Conservation (phyloP, 2,113 vertebrate species). For the Eidolon helvum region DNA sequence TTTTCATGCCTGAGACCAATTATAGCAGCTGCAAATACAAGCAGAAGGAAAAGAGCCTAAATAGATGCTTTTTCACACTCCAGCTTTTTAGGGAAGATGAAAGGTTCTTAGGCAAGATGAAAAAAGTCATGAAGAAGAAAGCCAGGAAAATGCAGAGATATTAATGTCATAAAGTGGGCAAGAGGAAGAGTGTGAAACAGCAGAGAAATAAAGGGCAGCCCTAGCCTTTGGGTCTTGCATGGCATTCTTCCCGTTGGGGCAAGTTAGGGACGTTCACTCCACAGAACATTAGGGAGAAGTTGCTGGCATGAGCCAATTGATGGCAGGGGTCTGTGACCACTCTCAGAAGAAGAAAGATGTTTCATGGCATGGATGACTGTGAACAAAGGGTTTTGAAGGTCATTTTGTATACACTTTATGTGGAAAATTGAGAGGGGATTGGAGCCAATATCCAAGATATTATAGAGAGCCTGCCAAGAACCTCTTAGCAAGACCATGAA, state of each 20-base stretch:
- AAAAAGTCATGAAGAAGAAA: conserved; percentile 20
- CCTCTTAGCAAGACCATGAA: neutral
- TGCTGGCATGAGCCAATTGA: neutral
- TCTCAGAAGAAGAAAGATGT: neutral
- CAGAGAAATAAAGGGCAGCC: neutral
- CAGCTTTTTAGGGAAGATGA: conserved; percentile 24
- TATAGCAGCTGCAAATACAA: conserved; percentile 49
- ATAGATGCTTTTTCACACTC: conserved; percentile 43
- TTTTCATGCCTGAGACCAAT: conserved; percentile 6
- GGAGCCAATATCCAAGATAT: neutral
- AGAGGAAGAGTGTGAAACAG: neutral
- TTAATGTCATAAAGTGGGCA: conserved; percentile 47
- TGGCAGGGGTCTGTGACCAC: neutral
- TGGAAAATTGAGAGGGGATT: neutral
- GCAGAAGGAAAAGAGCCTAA: conserved; percentile 44
- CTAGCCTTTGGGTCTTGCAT: neutral
- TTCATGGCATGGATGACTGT: neutral
- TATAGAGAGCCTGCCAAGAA: neutral
- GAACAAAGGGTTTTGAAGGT: neutral
- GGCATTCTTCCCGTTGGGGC: neutral
- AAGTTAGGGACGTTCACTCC: neutral
- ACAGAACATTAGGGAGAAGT: neutral
- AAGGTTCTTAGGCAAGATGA: conserved; percentile 31
- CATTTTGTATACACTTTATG: neutral
- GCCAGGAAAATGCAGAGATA: conserved; percentile 42